Evolutionary conservation across 1,140 invertebrate genomes (phyloP).

Genomic region (Brachionus paranguensis): DNA sequence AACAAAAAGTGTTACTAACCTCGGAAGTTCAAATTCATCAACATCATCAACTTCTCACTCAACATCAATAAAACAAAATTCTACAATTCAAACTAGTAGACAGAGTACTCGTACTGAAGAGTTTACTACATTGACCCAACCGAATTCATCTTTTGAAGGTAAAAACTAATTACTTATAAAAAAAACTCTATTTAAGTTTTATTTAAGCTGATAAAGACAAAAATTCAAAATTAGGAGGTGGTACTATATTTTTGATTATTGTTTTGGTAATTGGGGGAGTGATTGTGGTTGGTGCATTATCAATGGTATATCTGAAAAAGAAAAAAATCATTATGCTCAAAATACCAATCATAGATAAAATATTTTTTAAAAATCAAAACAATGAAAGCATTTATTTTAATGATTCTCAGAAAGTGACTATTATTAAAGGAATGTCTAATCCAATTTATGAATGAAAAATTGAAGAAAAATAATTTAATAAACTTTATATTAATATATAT

Average conservation of each 20-base stretch:
- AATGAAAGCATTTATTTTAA: not conserved
- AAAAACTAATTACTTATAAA: not conserved
- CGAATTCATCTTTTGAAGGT: not conserved
- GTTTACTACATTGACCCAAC: not conserved
- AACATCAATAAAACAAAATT: too few species aligned
- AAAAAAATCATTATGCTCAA: not conserved
- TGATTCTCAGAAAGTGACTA: not conserved
- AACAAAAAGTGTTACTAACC: not conserved
- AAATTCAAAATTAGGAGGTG: not conserved
- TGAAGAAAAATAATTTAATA: not conserved
- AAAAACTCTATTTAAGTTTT: not conserved
- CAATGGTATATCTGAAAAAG: not conserved
- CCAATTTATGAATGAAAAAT: not conserved
- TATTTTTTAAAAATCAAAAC: constrained; percentile 2
- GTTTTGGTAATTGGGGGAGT: not conserved
- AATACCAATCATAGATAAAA: not conserved
- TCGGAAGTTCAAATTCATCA: too few species aligned
- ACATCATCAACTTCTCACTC: not conserved
- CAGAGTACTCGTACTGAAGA: not conserved
- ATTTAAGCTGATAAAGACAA: not conserved
- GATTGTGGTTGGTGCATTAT: not conserved
- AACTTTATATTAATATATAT: not conserved
- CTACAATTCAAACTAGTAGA: not conserved
- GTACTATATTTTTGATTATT: constrained; percentile 1
- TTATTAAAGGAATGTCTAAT: not conserved